Base-by-base conservation (phyloP, 2,797 vertebrate genomes). In the Lutjanus argentimaculatus region DNA sequence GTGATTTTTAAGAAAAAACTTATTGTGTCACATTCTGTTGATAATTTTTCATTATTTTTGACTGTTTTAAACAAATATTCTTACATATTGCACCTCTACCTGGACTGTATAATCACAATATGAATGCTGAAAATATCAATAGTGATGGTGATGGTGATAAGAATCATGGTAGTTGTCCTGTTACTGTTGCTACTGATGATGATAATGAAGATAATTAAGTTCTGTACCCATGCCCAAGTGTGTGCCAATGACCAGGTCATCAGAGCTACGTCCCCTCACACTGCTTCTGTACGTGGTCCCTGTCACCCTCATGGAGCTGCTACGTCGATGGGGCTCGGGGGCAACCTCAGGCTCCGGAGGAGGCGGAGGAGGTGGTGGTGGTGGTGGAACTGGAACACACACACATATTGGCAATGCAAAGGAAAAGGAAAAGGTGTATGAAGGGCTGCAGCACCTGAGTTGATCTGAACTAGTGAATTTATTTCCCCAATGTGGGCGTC, bases 261-360 rank as follows among this genome's bases (percentile, higher is more conserved):
- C 97, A 0, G 95, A 93, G 85, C 95, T 96, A 56, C 95, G 96
- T 61, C 96, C 94, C 67, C 95, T 95, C 53, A 97, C 93, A 83
- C 96, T 98, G 84, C 95, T 96, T 80, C 96, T 95, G 94, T 97
- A 96, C 77, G 96, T 95, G 75, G 93, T 91, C 67, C 97, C 96
- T 6, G 97, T 96, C 19, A 96, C 96, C 79, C 96, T 95, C 86
- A 97, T 88, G 57, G 97, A 98, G 92, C 97, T 98, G 89, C 96
- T 98, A 72, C 96, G 96, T 0, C 95, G 96, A 43, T 97, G 97
- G 7, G 95, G 97, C 86, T 97, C 97, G 0, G 95, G 94, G 79
- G 87, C 93, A 25, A 82, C 94, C n/a, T 96, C 96, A 0, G 96
- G 93, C 83, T 98, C 97, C 0, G 95, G 92, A 88, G 94, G 91